Conservation (phyloP, 2,797 vertebrate species). For the Holocentrus rufus region DNA sequence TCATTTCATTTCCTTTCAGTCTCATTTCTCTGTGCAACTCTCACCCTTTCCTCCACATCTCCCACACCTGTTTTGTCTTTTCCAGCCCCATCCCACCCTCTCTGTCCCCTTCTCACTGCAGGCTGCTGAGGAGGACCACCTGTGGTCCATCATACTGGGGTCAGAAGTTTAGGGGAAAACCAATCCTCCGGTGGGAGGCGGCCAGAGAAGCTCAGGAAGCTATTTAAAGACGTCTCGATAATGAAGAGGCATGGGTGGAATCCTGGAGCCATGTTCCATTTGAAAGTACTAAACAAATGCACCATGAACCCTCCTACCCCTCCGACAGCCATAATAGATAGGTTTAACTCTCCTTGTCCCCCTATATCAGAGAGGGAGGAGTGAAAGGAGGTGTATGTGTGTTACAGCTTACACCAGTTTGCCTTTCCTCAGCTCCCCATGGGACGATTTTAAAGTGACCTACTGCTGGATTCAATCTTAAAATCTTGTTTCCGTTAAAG, state of each 20-base stretch:
- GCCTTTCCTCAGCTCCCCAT: no score
- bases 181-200: slow-evolving; percentile 60
- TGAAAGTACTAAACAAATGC: slow-evolving; percentile 29
- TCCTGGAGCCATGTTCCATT: slow-evolving; percentile 49
- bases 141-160: slow-evolving; percentile 50
- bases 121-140: slow-evolving; percentile 33
- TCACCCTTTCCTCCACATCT: not conserved
- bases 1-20: not conserved
- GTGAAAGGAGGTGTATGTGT: not conserved
- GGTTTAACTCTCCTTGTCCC: slow-evolving; percentile 17
- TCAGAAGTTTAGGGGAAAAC: slow-evolving; percentile 70
- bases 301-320: slow-evolving; percentile 15
- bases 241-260: slow-evolving; percentile 66
- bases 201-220: slow-evolving; percentile 49
- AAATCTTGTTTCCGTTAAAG: no score
- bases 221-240: slow-evolving; percentile 78
- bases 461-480: no score
- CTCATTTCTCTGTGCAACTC: no score
- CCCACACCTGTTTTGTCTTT: not conserved
- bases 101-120: not conserved
- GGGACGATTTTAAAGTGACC: no score
- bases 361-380: not conserved
- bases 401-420: not conserved
- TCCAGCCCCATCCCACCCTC: not conserved
- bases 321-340: slow-evolving; percentile 23